phyloP scores from a whole-genome alignment of 2,888 invertebrate genomes.

The Endomychus coccineus region DNA sequence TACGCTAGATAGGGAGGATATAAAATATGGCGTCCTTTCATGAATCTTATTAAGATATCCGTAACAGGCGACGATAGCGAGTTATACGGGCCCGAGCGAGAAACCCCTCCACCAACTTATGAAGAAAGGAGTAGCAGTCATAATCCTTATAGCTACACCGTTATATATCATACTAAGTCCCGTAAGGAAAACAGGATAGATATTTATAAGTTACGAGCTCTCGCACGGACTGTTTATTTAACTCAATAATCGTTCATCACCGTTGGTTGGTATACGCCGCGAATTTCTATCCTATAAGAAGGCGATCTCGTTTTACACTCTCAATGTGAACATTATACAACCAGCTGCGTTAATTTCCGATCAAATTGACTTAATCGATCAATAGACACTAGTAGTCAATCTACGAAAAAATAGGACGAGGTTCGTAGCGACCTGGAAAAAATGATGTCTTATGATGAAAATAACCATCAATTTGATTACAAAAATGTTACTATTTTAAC shows the following conservation, averaged over 20 bases:
- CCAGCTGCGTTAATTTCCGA: too few relatives aligned
- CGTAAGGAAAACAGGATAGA: constrained; percentile 48
- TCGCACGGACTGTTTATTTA: constrained; percentile 43
- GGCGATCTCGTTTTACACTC: too few relatives aligned
- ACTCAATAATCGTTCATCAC: constrained; percentile 46
- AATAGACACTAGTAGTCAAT: too few relatives aligned
- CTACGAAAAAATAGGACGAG: too few relatives aligned
- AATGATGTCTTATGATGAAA: too few relatives aligned
- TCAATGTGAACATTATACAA: too few relatives aligned
- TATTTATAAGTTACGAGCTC: constrained; percentile 45
- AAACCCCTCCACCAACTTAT: constrained; percentile 44
- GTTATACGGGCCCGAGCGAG: constrained; percentile 36
- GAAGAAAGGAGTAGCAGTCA: constrained; percentile 49
- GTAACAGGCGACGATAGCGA: constrained; percentile 50
- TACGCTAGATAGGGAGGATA: constrained; percentile 52
- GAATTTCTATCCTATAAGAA: too few relatives aligned
- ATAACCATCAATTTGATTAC: too few relatives aligned
- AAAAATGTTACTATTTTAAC: too few relatives aligned
- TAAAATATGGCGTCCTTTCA: constrained; percentile 78
- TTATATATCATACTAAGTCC: constrained; percentile 47
- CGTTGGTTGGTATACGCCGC: too few relatives aligned
- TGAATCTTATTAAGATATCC: constrained; percentile 78
- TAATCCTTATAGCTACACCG: constrained; percentile 48
- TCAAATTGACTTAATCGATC: too few relatives aligned
- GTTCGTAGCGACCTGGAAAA: too few relatives aligned